Evolutionary conservation across 2,888 invertebrate genomes (phyloP).

Genomic region (Tetramorium bicarinatum): DNA sequence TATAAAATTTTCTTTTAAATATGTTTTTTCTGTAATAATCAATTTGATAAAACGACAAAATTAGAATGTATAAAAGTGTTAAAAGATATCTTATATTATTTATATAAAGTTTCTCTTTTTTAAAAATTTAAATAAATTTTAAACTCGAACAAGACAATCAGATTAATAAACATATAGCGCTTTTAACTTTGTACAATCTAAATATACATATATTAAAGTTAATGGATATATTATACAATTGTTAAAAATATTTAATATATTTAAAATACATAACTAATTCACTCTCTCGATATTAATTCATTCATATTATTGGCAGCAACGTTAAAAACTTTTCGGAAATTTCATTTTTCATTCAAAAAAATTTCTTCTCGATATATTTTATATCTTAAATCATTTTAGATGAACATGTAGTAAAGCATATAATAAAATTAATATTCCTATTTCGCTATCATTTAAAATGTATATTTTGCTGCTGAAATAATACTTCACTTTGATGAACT

Average conservation of each 20-base stretch:
- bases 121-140: not conserved
- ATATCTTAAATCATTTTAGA: not conserved
- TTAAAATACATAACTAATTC: not conserved
- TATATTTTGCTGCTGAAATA: not conserved
- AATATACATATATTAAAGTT: not conserved
- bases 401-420: not conserved
- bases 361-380: not conserved
- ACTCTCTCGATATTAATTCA: not conserved
- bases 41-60: not conserved
- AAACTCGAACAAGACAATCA: not conserved
- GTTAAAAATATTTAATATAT: not conserved
- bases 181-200: not conserved
- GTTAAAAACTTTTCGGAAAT: not conserved
- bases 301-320: not conserved
- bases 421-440: not conserved
- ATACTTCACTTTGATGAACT: conserved; percentile 26
- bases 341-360: conserved; percentile 15
- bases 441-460: not conserved
- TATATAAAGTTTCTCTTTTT: not conserved
- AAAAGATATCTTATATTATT: not conserved
- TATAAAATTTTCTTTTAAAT: not conserved
- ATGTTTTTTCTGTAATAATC: not conserved
- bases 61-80: not conserved
- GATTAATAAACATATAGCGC: not conserved
- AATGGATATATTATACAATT: not conserved